Conservation (phyloP, 2,797 vertebrate species). For the Peromyscus eremicus region DNA sequence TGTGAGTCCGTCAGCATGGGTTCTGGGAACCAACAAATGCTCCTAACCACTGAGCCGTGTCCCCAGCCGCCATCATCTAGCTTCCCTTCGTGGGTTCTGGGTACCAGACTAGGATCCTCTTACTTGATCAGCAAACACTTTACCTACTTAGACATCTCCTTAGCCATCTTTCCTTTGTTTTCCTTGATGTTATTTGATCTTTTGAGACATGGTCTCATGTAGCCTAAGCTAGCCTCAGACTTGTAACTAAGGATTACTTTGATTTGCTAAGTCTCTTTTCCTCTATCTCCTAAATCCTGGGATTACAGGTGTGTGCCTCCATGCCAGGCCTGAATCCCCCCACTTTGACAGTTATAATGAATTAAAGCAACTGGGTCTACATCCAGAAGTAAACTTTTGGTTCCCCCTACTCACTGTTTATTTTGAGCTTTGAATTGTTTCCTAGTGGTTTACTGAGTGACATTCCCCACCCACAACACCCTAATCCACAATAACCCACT, state of each 20-base stretch:
- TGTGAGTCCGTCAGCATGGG: neutral
- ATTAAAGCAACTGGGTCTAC: neutral
- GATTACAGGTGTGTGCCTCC: neutral
- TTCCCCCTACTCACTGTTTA: neutral
- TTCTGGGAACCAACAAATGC: neutral
- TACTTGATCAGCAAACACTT: neutral
- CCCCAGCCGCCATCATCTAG: too few species aligned
- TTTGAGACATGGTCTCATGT: neutral
- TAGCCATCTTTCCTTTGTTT: neutral
- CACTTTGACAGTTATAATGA: neutral
- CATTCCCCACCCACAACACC: neutral
- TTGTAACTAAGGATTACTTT: neutral
- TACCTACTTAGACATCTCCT: neutral
- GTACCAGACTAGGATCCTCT: neutral
- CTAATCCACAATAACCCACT: neutral
- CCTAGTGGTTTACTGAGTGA: neutral
- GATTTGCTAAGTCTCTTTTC: neutral
- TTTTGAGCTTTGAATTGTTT: slow-evolving; percentile 29
- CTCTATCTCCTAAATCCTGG: neutral
- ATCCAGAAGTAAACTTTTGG: neutral
- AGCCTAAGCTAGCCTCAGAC: neutral
- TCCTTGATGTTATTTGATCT: neutral
- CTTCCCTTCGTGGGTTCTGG: neutral
- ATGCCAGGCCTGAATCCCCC: neutral
- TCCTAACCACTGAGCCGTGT: neutral